Evolutionary conservation across 2,888 invertebrate species (phyloP).

Genomic region (Agonopterix subpropinquella): DNA sequence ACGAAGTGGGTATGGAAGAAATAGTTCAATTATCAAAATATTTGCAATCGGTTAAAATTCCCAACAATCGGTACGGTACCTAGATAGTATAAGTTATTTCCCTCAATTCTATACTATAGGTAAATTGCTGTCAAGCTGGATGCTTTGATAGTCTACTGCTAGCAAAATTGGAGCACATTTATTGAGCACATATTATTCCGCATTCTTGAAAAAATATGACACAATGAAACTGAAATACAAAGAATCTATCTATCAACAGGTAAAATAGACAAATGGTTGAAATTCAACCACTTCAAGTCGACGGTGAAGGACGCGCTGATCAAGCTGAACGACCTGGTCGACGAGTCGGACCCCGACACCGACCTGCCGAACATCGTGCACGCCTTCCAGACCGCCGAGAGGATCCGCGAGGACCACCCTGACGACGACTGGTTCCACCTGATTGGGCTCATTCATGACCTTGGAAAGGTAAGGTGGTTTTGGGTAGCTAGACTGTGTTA

Average conservation of each 20-base stretch:
- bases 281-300: slow-evolving; percentile 89
- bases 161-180: too few relatives aligned
- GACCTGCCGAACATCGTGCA: slow-evolving; percentile 96
- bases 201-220: neutral
- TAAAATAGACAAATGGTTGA: slow-evolving; percentile 85
- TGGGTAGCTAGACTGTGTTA: too few relatives aligned
- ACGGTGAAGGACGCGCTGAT: slow-evolving; percentile 90
- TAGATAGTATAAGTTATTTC: too few relatives aligned
- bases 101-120: too few relatives aligned
- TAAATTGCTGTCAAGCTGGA: neutral
- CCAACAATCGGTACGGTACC: too few relatives aligned
- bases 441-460: slow-evolving; percentile 95
- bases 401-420: slow-evolving; percentile 88
- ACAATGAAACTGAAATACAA: neutral
- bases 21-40: too few relatives aligned
- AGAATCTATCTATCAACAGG: slow-evolving; percentile 54
- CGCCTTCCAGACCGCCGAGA: slow-evolving; percentile 97
- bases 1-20: too few relatives aligned
- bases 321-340: slow-evolving; percentile 91
- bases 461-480: slow-evolving; percentile 85
- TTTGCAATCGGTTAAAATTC: too few relatives aligned
- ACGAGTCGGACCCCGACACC: slow-evolving; percentile 97
- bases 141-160: neutral
- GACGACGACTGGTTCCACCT: slow-evolving; percentile 96
- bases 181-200: too few relatives aligned